These are phyloP conservation scores for Trichogramma pretiosum DNA, from an alignment of 1,140 invertebrate genomes.

Conservation along the genomic window DNA sequence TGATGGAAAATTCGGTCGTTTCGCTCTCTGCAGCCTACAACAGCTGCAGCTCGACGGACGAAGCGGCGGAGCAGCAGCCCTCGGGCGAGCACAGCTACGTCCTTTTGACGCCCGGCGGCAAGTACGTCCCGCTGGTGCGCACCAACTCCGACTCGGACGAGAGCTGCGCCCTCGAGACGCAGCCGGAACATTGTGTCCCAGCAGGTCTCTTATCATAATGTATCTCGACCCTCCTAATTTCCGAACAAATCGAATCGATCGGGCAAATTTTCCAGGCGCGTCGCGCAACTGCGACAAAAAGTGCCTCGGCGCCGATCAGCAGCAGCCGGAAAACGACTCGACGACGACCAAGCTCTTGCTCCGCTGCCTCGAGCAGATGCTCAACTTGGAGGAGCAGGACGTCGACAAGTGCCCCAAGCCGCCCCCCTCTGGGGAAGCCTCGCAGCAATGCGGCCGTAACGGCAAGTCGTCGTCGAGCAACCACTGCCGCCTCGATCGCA, in stretches of 20 bases:
- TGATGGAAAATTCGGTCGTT: background rate
- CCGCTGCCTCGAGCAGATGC: slow-evolving; percentile 13
- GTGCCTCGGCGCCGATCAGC: background rate
- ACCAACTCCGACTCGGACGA: background rate
- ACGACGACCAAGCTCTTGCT: slow-evolving; percentile 7
- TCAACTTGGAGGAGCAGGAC: slow-evolving; percentile 8
- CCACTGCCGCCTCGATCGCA: background rate
- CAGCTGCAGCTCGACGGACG: background rate
- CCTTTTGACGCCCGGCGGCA: slow-evolving; percentile 14
- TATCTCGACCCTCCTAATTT: no score
- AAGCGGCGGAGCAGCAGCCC: no score
- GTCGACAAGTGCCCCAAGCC: background rate
- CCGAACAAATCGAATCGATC: no score
- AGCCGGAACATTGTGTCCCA: background rate
- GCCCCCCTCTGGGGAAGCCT: background rate
- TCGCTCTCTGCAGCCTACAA: background rate
- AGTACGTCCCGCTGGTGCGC: slow-evolving; percentile 13
- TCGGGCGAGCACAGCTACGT: slow-evolving; percentile 12
- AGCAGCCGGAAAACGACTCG: background rate
- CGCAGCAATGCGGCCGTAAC: background rate
- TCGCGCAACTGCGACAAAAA: background rate
- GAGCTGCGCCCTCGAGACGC: background rate
- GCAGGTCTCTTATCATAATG: no score
- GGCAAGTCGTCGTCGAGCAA: background rate
- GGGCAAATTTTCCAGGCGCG: background rate